A percentile compares a stretch with the other conserved stretches of the same genome.
These are phyloP conservation scores for Portunus trituberculatus DNA, from an alignment of 1,140 invertebrate species.

Conservation along the genomic window DNA sequence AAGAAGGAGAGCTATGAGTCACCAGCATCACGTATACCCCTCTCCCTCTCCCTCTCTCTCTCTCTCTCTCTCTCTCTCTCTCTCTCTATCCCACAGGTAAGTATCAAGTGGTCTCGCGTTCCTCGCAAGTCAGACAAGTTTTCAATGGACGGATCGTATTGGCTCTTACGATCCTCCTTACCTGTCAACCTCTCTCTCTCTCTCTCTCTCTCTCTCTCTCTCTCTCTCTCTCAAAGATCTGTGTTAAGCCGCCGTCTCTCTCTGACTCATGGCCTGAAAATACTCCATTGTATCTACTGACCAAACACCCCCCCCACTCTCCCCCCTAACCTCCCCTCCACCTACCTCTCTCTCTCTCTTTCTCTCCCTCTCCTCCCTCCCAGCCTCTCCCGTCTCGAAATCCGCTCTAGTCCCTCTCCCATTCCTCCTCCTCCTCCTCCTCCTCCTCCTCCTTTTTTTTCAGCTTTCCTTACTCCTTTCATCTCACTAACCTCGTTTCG, in stretches of 20 bases:
- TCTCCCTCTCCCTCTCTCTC: background rate
- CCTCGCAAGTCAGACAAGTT: background rate
- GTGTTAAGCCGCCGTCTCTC: conserved; percentile 8
- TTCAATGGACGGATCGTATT: background rate
- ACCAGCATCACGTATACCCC: background rate
- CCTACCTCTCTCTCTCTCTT: background rate
- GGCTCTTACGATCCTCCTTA: background rate
- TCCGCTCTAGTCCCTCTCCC: background rate
- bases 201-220: conserved; percentile 25
- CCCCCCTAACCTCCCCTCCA: background rate
- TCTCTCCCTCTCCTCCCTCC: background rate
- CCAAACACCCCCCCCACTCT: background rate
- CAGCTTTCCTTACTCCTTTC: background rate
- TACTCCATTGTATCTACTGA: conserved; percentile 22
- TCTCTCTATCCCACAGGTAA: background rate
- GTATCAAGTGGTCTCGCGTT: background rate
- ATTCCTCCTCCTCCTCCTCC: background rate
- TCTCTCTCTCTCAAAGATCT: conserved; percentile 31
- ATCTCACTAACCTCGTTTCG: background rate
- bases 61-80: no score
- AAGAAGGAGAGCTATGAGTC: background rate
- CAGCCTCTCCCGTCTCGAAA: background rate
- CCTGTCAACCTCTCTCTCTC: background rate
- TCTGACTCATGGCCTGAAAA: background rate
- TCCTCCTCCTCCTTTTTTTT: no score